Conservation (phyloP, 2,888 invertebrate species). For the Oscheius sp. region DNA sequence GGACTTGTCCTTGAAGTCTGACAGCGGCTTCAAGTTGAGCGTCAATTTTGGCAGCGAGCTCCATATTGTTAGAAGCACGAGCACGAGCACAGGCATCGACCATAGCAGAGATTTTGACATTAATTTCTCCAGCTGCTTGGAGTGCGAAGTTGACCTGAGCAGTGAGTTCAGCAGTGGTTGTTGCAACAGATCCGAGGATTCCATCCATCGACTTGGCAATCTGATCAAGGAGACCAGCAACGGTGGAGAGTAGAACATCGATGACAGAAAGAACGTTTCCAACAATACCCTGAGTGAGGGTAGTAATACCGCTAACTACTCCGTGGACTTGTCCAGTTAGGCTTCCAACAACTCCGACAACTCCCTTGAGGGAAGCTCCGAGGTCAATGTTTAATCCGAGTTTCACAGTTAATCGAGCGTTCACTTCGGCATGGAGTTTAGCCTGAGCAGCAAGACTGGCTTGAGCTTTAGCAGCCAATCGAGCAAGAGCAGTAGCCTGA, state of each 20-base stretch:
- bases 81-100: constrained; percentile 6
- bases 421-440: background rate
- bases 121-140: background rate
- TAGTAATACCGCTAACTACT: constrained; percentile 1
- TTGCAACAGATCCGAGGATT: background rate
- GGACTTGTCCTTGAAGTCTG: constrained; percentile 6
- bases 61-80: background rate
- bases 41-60: background rate
- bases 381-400: background rate
- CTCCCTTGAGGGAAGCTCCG: background rate
- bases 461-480: constrained; percentile 5
- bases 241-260: background rate
- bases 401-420: background rate
- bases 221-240: background rate
- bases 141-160: constrained; percentile 9
- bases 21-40: constrained; percentile 2
- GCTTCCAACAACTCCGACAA: constrained; percentile 13
- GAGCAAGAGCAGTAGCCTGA: background rate
- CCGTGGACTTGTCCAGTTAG: background rate
- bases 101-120: background rate
- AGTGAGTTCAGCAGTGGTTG: constrained; percentile 3
- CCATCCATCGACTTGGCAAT: background rate
- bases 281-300: background rate
- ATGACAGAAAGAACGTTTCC: background rate
- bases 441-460: constrained; percentile 1